These are phyloP conservation scores for Rhynchotus rufescens DNA, from an alignment of 2,797 vertebrate genomes.

Conservation along the genomic window DNA sequence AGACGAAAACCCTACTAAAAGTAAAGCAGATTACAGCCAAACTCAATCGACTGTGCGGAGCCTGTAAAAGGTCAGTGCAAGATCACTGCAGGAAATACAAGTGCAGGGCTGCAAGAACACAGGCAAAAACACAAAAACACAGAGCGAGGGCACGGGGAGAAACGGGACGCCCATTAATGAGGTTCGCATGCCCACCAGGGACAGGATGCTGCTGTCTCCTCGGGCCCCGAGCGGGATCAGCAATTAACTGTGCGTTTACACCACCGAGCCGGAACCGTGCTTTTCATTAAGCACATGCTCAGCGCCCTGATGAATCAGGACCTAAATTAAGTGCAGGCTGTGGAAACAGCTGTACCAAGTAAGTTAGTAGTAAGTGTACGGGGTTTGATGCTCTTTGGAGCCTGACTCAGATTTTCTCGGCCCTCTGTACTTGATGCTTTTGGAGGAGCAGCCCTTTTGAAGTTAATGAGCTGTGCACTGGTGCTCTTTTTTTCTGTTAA, in stretches of 20 bases:
- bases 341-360: not conserved
- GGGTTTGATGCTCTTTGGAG: not conserved
- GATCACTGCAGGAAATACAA: not conserved
- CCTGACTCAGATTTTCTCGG: not conserved
- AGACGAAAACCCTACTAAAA: not conserved
- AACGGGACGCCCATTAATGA: rapidly evolving
- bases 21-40: not conserved
- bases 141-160: not conserved
- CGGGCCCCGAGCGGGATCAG: not conserved
- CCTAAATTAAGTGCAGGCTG: not conserved
- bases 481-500: not conserved
- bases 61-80: not conserved
- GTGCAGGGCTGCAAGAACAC: not conserved
- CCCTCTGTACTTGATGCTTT: not conserved
- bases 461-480: not conserved
- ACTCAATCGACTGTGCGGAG: not conserved
- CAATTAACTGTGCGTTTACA: rapidly evolving
- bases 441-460: not conserved
- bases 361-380: rapidly evolving
- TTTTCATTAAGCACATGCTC: rapidly evolving
- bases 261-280: rapidly evolving
- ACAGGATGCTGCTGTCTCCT: not conserved
- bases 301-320: rapidly evolving
- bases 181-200: not conserved
- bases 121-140: no score